Base-by-base conservation (phyloP, 2,113 vertebrate species). In the Chloebia gouldiae region DNA sequence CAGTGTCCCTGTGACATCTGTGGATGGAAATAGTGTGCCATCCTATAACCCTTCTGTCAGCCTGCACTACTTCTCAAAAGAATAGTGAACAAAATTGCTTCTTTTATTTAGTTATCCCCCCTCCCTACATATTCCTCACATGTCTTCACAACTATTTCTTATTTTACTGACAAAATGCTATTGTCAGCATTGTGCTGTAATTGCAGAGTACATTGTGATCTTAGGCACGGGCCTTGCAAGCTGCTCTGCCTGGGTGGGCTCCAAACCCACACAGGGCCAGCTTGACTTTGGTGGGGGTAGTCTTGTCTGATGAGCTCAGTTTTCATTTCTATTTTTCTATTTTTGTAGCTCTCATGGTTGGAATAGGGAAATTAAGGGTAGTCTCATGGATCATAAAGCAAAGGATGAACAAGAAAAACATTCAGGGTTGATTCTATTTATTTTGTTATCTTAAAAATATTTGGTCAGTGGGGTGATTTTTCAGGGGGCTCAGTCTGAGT, bases 181-280 rank as follows among this genome's bases (percentile, higher is more conserved):
- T 92, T 96, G 94, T 96, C 96, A 94, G 88, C 88, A 76, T 60
- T 86, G 88, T 47, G 73, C 72, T 84, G 65, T 95, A 96, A 96
- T 93, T 96, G 94, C 85, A 81, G 85, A 93, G 86, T 86, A 82
- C 57, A 17, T 61, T 96, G 94, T 94, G 88, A 91, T 95, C 92
- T 93, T 83, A 90, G 87, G 87, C 70, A 91, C 0, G 0, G 56
- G 76, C 85, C 79, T 94, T 88, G 79, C 8, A 11, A 86, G 65
- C 80, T 78, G 49, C 88, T 93, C 92, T 96, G 82, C 90, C 86
- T 97, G 95, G 88, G 93, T 95, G 94, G 94, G 93, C 92, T 93
- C 92, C 3, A 33, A 95, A 90, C 81, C 70, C 81, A 51, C 91
- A 87, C 70, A 72, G 66, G 87, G 65, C 89, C 91, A 63, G n/a